Base-by-base conservation (phyloP, 2,113 vertebrate genomes). In the Junco hyemalis region DNA sequence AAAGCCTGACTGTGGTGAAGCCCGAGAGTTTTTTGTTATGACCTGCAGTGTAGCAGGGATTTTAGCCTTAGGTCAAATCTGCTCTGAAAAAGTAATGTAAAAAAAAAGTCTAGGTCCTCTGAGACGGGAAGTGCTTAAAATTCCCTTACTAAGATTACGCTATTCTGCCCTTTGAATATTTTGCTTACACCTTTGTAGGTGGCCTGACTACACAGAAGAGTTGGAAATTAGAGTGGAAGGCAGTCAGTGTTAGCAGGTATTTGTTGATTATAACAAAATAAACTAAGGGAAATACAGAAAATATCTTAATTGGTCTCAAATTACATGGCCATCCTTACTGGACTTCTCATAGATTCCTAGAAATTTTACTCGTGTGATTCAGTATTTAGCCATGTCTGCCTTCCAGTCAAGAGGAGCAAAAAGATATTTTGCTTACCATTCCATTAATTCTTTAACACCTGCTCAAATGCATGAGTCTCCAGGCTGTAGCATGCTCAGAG, bases 1-100 rank as follows among this genome's bases (percentile, higher is more conserved):
- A 90, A 88, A 80, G 31, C 33, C 54, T 90, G 71, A 40, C 8
- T 2, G 5, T 28, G 24, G 24, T 71, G 68, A 73, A 90, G 33
- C 29, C 68, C 4, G 0, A 48, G 60, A 72, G 36, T 21, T 88
- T 88, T 91, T 70, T 80, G 44, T 61, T 86, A 82, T 2, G 8
- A 38, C 42, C 68, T 86, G n/a, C 29, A 72, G 68, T 22, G 5
- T 33, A 73, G 64, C 21, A 42, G 45, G 25, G 63, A 59, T 80
- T 93, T 95, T 77, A 90, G 63, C 68, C 44, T 73, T 59, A 50
- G 47, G 82, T 92, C 59, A 94, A 79, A 70, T 61, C 54, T 86
- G 47, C 59, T 86, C 82, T 77, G 74, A 90, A 86, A 95, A 93
- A 65, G 77, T 71, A 76, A 51, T 47, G 47, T 53, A 53, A 86